A percentile compares a stretch with the other conserved stretches of the same genome.
Conservation (phyloP, 2,888 invertebrate species). For the Brenthis daphne region DNA sequence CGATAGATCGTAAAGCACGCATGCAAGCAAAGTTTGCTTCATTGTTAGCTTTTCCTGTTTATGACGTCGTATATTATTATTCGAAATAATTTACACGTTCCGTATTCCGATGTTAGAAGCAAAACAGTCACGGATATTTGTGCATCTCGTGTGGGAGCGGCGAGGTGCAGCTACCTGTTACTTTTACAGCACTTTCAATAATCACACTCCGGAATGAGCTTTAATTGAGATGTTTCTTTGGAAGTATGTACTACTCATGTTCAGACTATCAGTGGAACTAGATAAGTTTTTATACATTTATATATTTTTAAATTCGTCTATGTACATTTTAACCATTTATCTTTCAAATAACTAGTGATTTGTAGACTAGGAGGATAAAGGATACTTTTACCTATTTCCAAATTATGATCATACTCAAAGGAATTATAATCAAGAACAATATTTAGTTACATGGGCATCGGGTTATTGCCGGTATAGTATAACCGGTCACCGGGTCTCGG, state of each 20-base stretch:
- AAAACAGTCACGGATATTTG: neutral
- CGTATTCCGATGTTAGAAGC: neutral
- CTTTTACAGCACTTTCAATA: neutral
- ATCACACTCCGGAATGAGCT: neutral
- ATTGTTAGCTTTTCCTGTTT: constrained; percentile 8
- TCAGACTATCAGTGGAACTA: too few species aligned
- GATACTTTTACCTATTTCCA: too few species aligned
- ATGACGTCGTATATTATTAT: neutral
- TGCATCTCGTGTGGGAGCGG: neutral
- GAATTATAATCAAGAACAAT: too few species aligned
- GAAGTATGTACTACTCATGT: too few species aligned
- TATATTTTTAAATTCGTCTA: too few species aligned
- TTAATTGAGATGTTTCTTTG: too few species aligned
- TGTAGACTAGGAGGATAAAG: too few species aligned
- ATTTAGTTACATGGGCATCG: too few species aligned
- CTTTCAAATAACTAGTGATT: neutral
- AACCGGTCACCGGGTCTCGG: neutral
- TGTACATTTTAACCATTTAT: too few species aligned
- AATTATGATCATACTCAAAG: too few species aligned
- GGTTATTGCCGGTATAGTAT: neutral
- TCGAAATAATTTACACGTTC: neutral
- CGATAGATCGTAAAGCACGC: too few species aligned
- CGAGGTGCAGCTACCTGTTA: neutral
- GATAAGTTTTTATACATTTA: too few species aligned
- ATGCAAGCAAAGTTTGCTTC: neutral